phyloP scores from a whole-genome alignment of 2,888 invertebrate species.

The Eledona agricola region DNA sequence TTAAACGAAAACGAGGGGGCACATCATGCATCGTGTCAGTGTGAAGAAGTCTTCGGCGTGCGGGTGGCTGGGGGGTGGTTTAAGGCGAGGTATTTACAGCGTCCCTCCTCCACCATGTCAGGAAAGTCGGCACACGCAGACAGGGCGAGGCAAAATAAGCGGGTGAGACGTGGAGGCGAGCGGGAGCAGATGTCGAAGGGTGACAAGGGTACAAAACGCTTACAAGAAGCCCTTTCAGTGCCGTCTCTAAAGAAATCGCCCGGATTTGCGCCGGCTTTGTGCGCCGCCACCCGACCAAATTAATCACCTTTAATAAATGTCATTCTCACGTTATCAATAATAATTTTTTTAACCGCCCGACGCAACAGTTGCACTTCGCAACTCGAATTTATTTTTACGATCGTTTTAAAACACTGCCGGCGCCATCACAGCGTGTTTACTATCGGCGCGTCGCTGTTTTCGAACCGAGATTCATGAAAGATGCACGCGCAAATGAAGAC shows the following conservation, averaged over 20 bases:
- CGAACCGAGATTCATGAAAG: too few species aligned
- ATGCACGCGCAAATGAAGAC: too few species aligned
- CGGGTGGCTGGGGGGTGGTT: conserved; percentile 38
- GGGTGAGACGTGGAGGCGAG: conserved; percentile 38
- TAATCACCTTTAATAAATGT: too few species aligned
- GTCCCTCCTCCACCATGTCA: conserved; percentile 63
- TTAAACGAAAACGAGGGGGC: too few species aligned
- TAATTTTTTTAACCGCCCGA: too few species aligned
- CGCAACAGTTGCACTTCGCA: too few species aligned
- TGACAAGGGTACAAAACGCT: conserved; percentile 6
- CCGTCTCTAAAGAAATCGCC: conserved; percentile 1
- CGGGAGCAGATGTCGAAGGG: conserved; percentile 3
- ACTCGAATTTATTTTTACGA: too few species aligned
- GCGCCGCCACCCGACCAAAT: too few species aligned
- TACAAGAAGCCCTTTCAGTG: conserved; percentile 1
- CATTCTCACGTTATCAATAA: too few species aligned
- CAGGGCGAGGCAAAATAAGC: conserved; percentile 57
- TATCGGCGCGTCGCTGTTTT: too few species aligned
- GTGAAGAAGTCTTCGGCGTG: conserved; percentile 31
- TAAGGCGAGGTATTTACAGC: conserved; percentile 54
- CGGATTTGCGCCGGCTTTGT: background rate
- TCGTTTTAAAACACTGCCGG: too few species aligned
- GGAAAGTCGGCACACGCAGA: conserved; percentile 60
- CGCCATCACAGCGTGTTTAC: too few species aligned
- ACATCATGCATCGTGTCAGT: conserved; percentile 35